Evolutionary conservation across 35 echinoderm and acorn worm species (phyloP).

Genomic region (Strongylocentrotus purpuratus): DNA sequence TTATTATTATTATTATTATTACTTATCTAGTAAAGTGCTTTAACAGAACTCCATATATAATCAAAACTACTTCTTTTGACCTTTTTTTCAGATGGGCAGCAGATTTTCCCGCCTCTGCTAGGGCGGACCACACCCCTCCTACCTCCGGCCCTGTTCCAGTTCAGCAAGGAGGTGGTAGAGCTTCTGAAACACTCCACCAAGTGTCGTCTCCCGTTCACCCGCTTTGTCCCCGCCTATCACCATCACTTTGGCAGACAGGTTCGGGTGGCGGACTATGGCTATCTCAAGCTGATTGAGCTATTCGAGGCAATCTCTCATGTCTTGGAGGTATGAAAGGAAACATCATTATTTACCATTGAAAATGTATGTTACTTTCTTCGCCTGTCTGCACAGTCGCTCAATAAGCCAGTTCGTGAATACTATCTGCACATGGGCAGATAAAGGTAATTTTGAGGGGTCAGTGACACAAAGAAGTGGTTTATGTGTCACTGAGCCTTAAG

Average conservation of each 20-base stretch:
- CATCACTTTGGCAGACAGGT: slow-evolving; percentile 94
- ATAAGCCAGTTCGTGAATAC: background rate
- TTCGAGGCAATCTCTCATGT: slow-evolving; percentile 91
- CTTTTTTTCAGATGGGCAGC: slow-evolving; percentile 35
- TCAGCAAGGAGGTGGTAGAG: slow-evolving; percentile 93
- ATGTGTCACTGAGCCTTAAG: no score
- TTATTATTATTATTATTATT: no score
- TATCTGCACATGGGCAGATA: no score
- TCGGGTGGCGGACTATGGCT: slow-evolving; percentile 95
- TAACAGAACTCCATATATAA: no score
- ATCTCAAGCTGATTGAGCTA: slow-evolving; percentile 87
- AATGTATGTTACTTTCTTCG: background rate
- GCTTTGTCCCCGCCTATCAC: slow-evolving; percentile 94
- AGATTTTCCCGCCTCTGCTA: slow-evolving; percentile 18
- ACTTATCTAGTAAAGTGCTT: no score
- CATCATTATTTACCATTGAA: background rate
- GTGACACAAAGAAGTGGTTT: no score
- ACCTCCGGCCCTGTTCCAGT: slow-evolving; percentile 81
- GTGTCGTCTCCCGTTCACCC: slow-evolving; percentile 74
- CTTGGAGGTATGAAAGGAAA: slow-evolving; percentile 66
- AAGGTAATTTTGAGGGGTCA: no score
- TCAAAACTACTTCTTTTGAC: background rate
- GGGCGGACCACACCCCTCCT: slow-evolving; percentile 67
- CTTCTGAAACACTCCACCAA: slow-evolving; percentile 83
- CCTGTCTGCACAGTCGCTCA: background rate